Base-by-base conservation (phyloP, 1,140 invertebrate genomes). In the Cydia strobilella region DNA sequence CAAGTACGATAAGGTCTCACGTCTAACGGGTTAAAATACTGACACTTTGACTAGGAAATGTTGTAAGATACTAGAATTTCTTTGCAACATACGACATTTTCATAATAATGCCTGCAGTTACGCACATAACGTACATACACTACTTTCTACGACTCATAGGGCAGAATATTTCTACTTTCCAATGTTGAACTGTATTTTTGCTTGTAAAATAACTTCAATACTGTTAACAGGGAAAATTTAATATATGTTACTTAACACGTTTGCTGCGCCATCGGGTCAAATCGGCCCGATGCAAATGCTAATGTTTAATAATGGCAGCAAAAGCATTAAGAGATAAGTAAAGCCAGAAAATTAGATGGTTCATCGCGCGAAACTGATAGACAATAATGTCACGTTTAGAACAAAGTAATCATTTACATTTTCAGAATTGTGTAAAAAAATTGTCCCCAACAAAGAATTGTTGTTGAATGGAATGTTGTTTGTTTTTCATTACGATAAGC, bases 71-170 rank as follows among this genome's bases (percentile, higher is more conserved):
- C 20, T 10, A 59, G 18, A 18, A 2, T 23, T 59, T 23, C 18
- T 59, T 10, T 10, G 20, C 0, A 20, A 59, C 54, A 59, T 59
- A 23, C 7, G 54, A 23, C 54, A 12, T 59, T 59, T 23, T 10
- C 0, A 54, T 0, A 54, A 23, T 7, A 59, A 1, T 12, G n/a
- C 0, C n/a, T 51, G 4, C 6, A 45, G 42, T 51, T 18, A 51
- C 48, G 48, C n/a, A 51, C 48, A 51, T 51, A 51, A 51, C 45
- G 45, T 48, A 48, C 15, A 51, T 51, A 51, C 48, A 69, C 65
- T 69, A 69, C 65, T 69, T 69, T 69, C 65, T 69, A 69, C 31
- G 27, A 20, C 65, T 69, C 31, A 35, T 35, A 66, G 63, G 31
- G 65, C 35, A 69, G n/a, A 69, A 69, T 31, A 69, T 39, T 18